phyloP scores from a whole-genome alignment of 2,797 vertebrate species.

The Microhierax caerulescens region DNA sequence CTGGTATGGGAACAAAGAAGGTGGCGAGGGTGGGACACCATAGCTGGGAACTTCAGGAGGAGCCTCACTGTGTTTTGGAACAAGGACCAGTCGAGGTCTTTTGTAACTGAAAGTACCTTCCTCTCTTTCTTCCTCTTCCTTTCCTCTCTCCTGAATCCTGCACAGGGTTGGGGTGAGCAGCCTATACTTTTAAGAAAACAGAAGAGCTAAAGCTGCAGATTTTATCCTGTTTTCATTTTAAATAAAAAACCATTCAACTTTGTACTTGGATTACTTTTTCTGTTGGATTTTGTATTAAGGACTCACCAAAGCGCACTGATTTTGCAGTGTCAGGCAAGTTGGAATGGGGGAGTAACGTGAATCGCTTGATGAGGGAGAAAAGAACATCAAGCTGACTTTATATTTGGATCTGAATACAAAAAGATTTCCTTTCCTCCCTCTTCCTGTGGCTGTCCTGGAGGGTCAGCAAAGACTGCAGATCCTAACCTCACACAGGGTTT shows the following conservation, averaged over 20 bases:
- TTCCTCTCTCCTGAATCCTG: not conserved
- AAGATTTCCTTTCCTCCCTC: not conserved
- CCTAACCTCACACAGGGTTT: not conserved
- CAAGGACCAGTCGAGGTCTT: accelerated
- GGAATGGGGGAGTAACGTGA: not conserved
- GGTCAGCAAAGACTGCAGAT: not conserved
- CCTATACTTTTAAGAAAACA: not conserved
- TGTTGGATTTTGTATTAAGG: not conserved
- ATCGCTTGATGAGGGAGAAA: not conserved
- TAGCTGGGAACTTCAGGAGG: not conserved
- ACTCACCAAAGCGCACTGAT: not conserved
- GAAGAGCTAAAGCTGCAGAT: not conserved
- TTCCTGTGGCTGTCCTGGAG: not conserved
- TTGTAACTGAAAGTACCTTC: not conserved
- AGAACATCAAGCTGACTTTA: not conserved
- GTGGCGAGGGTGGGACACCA: not conserved
- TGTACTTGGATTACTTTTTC: not conserved
- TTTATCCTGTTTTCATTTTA: not conserved
- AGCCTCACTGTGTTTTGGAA: not conserved
- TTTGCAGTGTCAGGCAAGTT: not conserved
- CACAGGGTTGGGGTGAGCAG: not conserved
- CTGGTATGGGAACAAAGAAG: not conserved
- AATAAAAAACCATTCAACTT: not conserved
- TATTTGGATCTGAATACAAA: not conserved
- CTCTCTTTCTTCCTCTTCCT: no score